phyloP scores from a whole-genome alignment of 2,113 vertebrate genomes.

The Platichthys flesus region DNA sequence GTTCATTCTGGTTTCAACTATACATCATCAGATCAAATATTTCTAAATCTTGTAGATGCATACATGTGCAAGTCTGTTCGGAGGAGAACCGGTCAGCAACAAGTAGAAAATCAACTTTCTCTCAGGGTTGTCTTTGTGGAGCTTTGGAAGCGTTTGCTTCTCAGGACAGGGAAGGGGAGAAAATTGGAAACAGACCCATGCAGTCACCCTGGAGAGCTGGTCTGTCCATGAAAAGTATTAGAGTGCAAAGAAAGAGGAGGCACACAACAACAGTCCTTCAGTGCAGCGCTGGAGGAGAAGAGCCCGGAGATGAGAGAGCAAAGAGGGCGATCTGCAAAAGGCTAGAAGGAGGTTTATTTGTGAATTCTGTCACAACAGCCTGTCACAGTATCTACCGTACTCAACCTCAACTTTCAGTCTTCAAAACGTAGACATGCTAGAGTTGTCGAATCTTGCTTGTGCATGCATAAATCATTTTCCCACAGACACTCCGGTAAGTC shows the following conservation, averaged over 20 bases:
- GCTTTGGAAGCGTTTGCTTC: conserved; percentile 53
- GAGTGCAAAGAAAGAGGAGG: conserved; percentile 42
- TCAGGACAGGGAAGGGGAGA: conserved; percentile 56
- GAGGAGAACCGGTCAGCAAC: conserved; percentile 3
- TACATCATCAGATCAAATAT: conserved; percentile 7
- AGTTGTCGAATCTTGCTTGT: conserved; percentile 9
- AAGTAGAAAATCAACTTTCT: conserved; percentile 15
- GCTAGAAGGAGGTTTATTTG: conserved; percentile 2
- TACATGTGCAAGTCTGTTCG: background rate
- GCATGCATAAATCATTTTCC: background rate
- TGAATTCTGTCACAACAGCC: conserved; percentile 30
- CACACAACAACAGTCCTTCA: conserved; percentile 42
- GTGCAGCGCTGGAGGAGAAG: conserved; percentile 10
- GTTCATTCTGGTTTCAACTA: conserved; percentile 8
- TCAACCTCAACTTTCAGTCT: background rate
- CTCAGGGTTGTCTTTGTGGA: conserved; percentile 56
- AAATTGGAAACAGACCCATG: conserved; percentile 77
- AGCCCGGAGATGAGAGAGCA: background rate
- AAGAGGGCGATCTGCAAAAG: conserved; percentile 1
- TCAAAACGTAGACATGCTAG: background rate
- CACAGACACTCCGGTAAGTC: too few species aligned
- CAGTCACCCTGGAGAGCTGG: conserved; percentile 52
- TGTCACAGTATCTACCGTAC: background rate
- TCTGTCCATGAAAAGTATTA: conserved; percentile 54
- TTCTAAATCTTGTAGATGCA: conserved; percentile 1